Conservation (phyloP, 1,140 invertebrate species). For the Thaumatotibia leucotreta region DNA sequence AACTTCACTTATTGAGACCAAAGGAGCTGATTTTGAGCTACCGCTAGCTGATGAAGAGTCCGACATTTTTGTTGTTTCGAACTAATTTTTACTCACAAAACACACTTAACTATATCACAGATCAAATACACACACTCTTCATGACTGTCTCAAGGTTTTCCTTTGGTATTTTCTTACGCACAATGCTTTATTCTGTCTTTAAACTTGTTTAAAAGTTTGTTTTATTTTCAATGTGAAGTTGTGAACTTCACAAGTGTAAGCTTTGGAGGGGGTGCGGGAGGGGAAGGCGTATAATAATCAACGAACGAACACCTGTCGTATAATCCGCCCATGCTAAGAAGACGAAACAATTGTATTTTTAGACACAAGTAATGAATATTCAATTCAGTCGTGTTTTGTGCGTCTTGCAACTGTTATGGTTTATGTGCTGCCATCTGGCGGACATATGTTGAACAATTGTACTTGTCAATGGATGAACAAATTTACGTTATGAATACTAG, state of each 20-base stretch:
- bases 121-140: neutral
- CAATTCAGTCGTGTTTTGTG: neutral
- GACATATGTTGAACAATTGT: too few relatives aligned
- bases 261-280: neutral
- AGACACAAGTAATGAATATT: neutral
- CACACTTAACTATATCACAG: neutral
- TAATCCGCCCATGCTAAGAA: neutral
- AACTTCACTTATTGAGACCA: conserved; percentile 59
- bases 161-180: neutral
- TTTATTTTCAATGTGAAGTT: neutral
- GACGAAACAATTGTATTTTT: neutral
- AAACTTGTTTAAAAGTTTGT: conserved; percentile 2
- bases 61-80: conserved; percentile 19
- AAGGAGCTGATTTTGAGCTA: conserved; percentile 38
- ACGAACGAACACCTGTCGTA: conserved; percentile 19
- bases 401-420: neutral
- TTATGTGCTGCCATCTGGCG: neutral
- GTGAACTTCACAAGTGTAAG: neutral
- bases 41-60: conserved; percentile 22
- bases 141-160: neutral
- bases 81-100: conserved; percentile 28
- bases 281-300: neutral
- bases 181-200: neutral
- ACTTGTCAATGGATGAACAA: too few relatives aligned
- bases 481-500: too few relatives aligned